Conservation (phyloP, 2,888 invertebrate species). For the Sphinx pinastri region DNA sequence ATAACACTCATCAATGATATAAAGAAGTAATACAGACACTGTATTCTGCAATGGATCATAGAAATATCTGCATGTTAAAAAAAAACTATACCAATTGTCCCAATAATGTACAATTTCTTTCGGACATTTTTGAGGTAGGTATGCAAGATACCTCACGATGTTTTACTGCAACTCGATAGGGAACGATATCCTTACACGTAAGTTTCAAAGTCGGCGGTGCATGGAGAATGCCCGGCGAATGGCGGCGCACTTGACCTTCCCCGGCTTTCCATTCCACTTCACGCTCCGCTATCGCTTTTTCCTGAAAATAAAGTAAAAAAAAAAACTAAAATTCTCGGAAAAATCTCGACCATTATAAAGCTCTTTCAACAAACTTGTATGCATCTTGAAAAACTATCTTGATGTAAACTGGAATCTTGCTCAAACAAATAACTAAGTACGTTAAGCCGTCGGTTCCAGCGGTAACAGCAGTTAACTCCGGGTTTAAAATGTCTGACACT, state of each 20-base stretch:
- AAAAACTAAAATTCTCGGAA: background rate
- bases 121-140: no score
- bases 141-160: no score
- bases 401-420: constrained; percentile 17
- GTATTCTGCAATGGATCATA: background rate
- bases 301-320: background rate
- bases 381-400: constrained; percentile 20
- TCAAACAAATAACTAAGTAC: constrained; percentile 21
- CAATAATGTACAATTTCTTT: no score
- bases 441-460: constrained; percentile 15
- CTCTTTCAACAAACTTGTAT: constrained; percentile 12
- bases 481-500: constrained; percentile 24
- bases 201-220: no score
- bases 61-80: background rate
- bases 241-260: no score
- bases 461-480: constrained; percentile 16
- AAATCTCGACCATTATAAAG: constrained; percentile 7
- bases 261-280: no score
- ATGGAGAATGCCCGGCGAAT: no score
- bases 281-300: background rate
- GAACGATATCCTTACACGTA: no score
- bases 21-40: background rate
- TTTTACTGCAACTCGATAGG: no score
- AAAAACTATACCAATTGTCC: no score
- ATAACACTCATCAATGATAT: background rate